A percentile compares a stretch with the other conserved stretches of the same genome.
Evolutionary conservation across 2,888 invertebrate genomes (phyloP).

Genomic region (Diplolepis rosae): DNA sequence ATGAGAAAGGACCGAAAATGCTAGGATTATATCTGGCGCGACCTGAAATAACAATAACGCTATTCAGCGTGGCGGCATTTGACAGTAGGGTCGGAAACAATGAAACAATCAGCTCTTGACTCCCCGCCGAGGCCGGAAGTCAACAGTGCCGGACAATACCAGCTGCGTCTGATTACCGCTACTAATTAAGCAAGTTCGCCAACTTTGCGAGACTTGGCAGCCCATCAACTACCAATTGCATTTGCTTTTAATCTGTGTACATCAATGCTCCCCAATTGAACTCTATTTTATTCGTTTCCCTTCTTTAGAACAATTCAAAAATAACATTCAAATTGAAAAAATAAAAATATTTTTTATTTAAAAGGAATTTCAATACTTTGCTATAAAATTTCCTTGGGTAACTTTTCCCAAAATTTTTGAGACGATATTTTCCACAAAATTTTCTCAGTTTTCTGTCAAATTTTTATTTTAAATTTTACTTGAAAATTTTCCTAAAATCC

Average conservation of each 20-base stretch:
- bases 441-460: too few species aligned
- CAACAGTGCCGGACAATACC: constrained; percentile 69
- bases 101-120: constrained; percentile 69
- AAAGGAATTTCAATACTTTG: too few species aligned
- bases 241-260: constrained; percentile 1
- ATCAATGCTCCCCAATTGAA: neutral
- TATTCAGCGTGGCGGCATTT: constrained; percentile 67
- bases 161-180: constrained; percentile 62
- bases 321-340: too few species aligned
- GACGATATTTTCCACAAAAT: too few species aligned
- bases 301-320: too few species aligned
- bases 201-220: constrained; percentile 58
- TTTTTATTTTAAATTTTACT: too few species aligned
- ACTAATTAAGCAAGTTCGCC: constrained; percentile 67
- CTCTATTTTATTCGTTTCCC: too few species aligned
- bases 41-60: constrained; percentile 68
- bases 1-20: constrained; percentile 38
- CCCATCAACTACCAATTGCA: constrained; percentile 21
- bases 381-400: too few species aligned
- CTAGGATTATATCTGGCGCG: constrained; percentile 59
- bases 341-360: too few species aligned
- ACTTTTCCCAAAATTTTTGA: too few species aligned
- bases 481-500: too few species aligned
- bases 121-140: constrained; percentile 64
- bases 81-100: constrained; percentile 71